These are phyloP conservation scores for Octomys mimax DNA, from an alignment of 2,797 vertebrate genomes.

Conservation along the genomic window DNA sequence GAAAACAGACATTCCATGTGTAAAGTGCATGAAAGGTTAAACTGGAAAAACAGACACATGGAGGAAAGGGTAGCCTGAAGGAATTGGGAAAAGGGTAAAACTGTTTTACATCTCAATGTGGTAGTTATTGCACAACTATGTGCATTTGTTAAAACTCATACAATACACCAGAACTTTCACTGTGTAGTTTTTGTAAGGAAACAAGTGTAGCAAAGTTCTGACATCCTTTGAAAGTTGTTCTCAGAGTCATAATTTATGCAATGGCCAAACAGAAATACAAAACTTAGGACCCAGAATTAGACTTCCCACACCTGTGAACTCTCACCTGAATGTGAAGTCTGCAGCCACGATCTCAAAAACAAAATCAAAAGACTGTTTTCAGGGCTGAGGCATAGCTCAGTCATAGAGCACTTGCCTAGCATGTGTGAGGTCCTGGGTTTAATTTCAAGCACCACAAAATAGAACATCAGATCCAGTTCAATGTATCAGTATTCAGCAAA, in stretches of 20 bases:
- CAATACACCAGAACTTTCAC: background rate
- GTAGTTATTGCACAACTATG: background rate
- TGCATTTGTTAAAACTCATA: background rate
- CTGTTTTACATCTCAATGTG: background rate
- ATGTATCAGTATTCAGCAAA: background rate
- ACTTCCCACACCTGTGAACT: background rate
- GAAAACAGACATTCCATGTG: slow-evolving; percentile 26
- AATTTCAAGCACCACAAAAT: background rate
- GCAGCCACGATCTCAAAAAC: background rate
- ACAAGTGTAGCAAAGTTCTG: background rate
- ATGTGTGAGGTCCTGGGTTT: background rate
- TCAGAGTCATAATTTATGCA: background rate
- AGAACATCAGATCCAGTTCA: background rate
- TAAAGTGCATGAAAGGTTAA: background rate
- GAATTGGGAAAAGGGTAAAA: background rate
- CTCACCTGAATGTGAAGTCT: background rate
- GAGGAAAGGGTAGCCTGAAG: background rate
- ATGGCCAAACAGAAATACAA: background rate
- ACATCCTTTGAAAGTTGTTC: slow-evolving; percentile 2
- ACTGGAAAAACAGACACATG: background rate
- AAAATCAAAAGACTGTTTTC: background rate
- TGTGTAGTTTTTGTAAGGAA: slow-evolving; percentile 2
- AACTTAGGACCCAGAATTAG: background rate
- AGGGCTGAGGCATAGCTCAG: too few relatives aligned
- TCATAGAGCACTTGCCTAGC: background rate